Conservation (phyloP, 2,113 vertebrate species). For the Chaenocephalus aceratus region DNA sequence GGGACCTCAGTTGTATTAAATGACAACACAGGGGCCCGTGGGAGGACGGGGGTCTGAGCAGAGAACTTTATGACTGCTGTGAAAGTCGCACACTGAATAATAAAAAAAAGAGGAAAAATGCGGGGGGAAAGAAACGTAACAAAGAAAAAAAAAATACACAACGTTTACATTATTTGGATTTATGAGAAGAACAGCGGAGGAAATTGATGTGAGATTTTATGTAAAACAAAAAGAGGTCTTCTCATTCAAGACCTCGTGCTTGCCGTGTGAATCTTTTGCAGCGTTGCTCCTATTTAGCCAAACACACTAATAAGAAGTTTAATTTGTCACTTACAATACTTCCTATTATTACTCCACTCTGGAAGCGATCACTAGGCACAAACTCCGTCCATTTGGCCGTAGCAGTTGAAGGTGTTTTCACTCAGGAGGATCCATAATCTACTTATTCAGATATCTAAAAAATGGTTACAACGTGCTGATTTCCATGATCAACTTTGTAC, state of each 20-base stretch:
- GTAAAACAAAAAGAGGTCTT: constrained; percentile 4
- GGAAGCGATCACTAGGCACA: constrained; percentile 18
- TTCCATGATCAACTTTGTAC: constrained; percentile 41
- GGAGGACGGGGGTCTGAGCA: constrained; percentile 13
- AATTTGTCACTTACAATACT: constrained; percentile 16
- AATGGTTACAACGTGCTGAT: constrained; percentile 5
- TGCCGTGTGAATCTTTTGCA: constrained; percentile 44
- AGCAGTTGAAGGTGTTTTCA: constrained; percentile 47
- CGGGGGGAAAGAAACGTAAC: neutral
- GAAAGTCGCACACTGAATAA: constrained; percentile 74
- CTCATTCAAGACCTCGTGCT: constrained; percentile 30
- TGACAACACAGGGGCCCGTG: neutral
- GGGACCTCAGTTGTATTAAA: neutral
- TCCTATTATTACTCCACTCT: constrained; percentile 5
- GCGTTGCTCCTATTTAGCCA: constrained; percentile 35
- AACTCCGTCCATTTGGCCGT: constrained; percentile 58
- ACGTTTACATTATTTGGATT: constrained; percentile 54
- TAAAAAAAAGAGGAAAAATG: constrained; percentile 19
- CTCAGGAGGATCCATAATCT: constrained; percentile 51
- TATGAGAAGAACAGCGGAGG: neutral
- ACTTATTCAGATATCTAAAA: constrained; percentile 55
- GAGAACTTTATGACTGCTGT: constrained; percentile 53
- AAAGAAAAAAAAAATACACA: neutral
- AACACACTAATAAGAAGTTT: neutral
- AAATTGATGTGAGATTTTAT: neutral